A percentile compares a stretch with the other conserved stretches of the same genome.
Evolutionary conservation across 2,113 vertebrate genomes (phyloP).

Genomic region (Plectropomus leopardus): DNA sequence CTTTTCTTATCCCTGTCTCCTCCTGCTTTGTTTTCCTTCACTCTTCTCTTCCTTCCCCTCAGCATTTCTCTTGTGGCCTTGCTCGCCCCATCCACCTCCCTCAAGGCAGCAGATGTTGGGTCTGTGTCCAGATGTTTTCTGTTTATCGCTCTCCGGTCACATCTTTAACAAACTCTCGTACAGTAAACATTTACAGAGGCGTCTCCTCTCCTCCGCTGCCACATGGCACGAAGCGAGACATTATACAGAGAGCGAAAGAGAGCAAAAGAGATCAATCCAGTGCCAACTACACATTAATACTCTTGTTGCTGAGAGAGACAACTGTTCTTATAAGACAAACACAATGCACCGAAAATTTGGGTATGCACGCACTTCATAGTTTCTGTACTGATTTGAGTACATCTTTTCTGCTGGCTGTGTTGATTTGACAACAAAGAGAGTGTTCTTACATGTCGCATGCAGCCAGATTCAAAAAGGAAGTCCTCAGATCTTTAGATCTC

Average conservation of each 20-base stretch:
- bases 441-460: background rate
- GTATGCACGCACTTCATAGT: conserved; percentile 27
- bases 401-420: conserved; percentile 19
- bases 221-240: background rate
- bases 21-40: conserved; percentile 10
- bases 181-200: conserved; percentile 75
- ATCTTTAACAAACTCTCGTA: conserved; percentile 52
- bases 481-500: conserved; percentile 48
- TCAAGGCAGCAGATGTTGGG: conserved; percentile 64
- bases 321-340: conserved; percentile 1
- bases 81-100: conserved; percentile 41
- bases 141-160: conserved; percentile 53
- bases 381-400: conserved; percentile 52
- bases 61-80: conserved; percentile 12
- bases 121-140: conserved; percentile 64
- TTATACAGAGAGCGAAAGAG: background rate
- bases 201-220: conserved; percentile 41
- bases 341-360: background rate
- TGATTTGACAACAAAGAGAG: conserved; percentile 34
- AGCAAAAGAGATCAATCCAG: background rate
- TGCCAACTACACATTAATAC: conserved; percentile 33
- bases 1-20: background rate
- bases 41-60: conserved; percentile 18
- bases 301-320: conserved; percentile 38
- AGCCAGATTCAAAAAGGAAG: conserved; percentile 42